Percentiles rank a stretch among this genome's conserved stretches.
Conservation (phyloP, 2,797 vertebrate species). For the Champsocephalus gunnari region DNA sequence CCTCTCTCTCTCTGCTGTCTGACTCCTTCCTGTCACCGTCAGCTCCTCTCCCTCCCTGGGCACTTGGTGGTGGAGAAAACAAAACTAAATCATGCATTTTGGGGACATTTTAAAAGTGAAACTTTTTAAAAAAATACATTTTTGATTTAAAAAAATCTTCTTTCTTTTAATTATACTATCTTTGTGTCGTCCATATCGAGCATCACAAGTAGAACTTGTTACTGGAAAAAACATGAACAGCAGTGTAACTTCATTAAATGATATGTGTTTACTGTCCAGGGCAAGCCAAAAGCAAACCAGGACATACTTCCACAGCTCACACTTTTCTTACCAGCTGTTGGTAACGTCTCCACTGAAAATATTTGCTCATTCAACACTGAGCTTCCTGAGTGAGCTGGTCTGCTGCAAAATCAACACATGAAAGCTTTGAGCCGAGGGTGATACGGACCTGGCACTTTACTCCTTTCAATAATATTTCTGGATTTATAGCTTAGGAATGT, state of each 20-base stretch:
- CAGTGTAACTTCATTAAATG: neutral
- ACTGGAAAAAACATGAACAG: neutral
- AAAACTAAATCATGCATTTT: neutral
- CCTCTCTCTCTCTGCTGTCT: conserved; percentile 27
- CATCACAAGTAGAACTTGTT: neutral
- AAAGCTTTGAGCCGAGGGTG: conserved; percentile 8
- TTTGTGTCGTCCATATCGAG: neutral
- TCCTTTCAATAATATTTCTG: conserved; percentile 13
- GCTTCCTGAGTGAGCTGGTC: conserved; percentile 34
- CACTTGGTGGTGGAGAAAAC: neutral
- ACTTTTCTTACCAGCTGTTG: conserved; percentile 33
- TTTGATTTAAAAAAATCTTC: no score
- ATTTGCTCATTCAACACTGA: conserved; percentile 49
- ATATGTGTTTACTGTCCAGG: neutral
- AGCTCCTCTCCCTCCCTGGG: neutral
- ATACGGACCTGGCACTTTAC: neutral
- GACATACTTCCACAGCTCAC: conserved; percentile 39
- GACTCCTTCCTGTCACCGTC: neutral
- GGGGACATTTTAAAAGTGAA: neutral
- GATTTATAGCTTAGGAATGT: conserved; percentile 7
- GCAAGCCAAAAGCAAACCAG: conserved; percentile 40
- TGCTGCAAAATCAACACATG: conserved; percentile 8
- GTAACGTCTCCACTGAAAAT: conserved; percentile 31
- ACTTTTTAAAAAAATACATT: neutral
- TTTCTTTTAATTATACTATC: neutral